A percentile compares a stretch with the other conserved stretches of the same genome.
Conservation (phyloP, 1,140 invertebrate genomes). For the Drosophila teissieri region DNA sequence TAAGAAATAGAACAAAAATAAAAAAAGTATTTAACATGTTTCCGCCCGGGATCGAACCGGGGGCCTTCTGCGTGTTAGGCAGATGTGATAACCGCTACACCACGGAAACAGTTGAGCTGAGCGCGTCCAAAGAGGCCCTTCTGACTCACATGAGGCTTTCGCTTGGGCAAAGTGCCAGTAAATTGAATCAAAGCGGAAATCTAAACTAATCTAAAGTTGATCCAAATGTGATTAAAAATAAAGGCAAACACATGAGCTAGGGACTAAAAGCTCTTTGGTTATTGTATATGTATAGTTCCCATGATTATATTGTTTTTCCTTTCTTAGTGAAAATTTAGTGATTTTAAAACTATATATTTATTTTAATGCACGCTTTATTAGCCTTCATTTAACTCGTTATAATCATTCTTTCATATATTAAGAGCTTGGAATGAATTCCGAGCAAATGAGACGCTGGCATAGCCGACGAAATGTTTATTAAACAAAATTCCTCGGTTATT, state of each 20-base stretch:
- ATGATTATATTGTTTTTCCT: too few species aligned
- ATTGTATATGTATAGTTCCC: too few species aligned
- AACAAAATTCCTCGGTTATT: slow-evolving; percentile 13
- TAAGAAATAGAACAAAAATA: neutral
- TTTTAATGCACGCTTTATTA: too few species aligned
- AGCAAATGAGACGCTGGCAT: slow-evolving; percentile 13
- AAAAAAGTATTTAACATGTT: slow-evolving; percentile 53
- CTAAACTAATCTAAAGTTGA: slow-evolving; percentile 16
- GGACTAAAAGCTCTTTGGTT: neutral
- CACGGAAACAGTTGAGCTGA: slow-evolving; percentile 74
- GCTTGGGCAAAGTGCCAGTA: slow-evolving; percentile 6
- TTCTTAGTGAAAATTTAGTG: neutral
- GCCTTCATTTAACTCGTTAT: neutral
- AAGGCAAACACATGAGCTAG: neutral
- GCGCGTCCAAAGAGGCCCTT: neutral
- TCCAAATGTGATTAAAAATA: neutral
- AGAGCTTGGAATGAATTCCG: neutral
- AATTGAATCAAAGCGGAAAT: slow-evolving; percentile 12
- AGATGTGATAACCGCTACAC: slow-evolving; percentile 85
- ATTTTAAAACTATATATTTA: neutral
- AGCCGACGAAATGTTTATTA: slow-evolving; percentile 33
- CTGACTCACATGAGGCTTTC: neutral
- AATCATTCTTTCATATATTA: neutral
- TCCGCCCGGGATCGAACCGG: slow-evolving; percentile 85
- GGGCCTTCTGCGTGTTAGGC: slow-evolving; percentile 85